phyloP scores from a whole-genome alignment of 2,888 invertebrate genomes.

The Marasmarcha lunaedactyla region DNA sequence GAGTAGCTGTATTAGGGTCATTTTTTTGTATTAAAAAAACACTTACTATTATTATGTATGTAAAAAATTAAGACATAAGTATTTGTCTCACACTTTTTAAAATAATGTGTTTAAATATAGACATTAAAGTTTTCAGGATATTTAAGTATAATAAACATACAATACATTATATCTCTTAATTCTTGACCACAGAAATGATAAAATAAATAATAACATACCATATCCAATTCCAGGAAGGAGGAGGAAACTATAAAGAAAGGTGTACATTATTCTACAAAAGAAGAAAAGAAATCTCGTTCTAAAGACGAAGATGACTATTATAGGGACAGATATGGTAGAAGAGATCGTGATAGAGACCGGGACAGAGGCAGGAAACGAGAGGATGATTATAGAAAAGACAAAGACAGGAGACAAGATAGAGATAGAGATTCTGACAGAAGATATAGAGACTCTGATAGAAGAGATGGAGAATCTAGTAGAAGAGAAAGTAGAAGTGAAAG shows the following conservation, averaged over 20 bases:
- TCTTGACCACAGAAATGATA: too few relatives aligned
- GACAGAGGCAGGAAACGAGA: conserved; percentile 17
- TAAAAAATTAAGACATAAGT: too few relatives aligned
- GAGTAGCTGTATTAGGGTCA: too few relatives aligned
- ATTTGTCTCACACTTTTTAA: too few relatives aligned
- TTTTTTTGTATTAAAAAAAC: too few relatives aligned
- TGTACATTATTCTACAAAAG: conserved; percentile 77
- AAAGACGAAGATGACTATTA: conserved; percentile 45
- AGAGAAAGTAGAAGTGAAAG: conserved; percentile 26
- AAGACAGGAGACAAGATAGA: conserved; percentile 16
- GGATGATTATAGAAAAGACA: conserved; percentile 32
- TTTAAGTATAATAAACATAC: too few relatives aligned
- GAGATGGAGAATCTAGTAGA: conserved; percentile 22
- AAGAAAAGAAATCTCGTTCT: conserved; percentile 52
- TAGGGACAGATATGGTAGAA: conserved; percentile 37
- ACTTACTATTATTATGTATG: too few relatives aligned
- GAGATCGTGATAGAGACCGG: conserved; percentile 30
- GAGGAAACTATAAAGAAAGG: conserved; percentile 76
- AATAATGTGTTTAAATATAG: too few relatives aligned
- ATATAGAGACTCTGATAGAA: conserved; percentile 28
- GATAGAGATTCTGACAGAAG: conserved; percentile 21
- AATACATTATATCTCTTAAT: too few relatives aligned
- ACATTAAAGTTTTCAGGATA: too few relatives aligned
- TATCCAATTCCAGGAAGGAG: conserved; percentile 46
- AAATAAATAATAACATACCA: too few relatives aligned